Evolutionary conservation across 2,888 invertebrate species (phyloP).

Genomic region (Nesidiocoris tenuis): DNA sequence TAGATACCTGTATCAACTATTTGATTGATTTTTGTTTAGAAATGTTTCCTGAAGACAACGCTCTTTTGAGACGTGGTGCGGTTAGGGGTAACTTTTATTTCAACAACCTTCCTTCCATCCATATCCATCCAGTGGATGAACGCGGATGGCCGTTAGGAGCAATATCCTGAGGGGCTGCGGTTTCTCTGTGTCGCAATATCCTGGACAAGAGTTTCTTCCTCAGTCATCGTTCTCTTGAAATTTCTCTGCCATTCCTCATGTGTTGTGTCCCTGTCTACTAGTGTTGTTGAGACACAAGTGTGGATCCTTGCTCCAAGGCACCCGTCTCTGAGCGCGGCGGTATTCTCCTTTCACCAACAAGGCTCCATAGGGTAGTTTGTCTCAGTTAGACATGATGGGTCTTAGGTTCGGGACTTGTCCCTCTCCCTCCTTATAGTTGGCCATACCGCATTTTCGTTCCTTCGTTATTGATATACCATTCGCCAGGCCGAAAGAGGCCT

Average conservation of each 20-base stretch:
- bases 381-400: background rate
- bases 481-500: background rate
- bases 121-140: no score
- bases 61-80: no score
- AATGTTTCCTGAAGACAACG: no score
- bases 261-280: background rate
- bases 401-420: background rate
- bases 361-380: background rate
- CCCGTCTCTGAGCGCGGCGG: background rate
- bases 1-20: no score
- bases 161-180: background rate
- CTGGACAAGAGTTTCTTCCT: background rate
- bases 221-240: background rate
- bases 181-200: background rate
- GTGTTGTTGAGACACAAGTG: background rate
- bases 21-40: no score
- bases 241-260: background rate
- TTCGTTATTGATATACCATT: conserved; percentile 33
- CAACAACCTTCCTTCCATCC: no score
- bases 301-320: background rate
- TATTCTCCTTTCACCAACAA: background rate
- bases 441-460: background rate
- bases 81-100: no score
- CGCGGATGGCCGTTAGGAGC: no score
- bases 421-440: no score